These are phyloP conservation scores for Cyclargus thomasi DNA, from an alignment of 1,140 invertebrate species.

Conservation along the genomic window DNA sequence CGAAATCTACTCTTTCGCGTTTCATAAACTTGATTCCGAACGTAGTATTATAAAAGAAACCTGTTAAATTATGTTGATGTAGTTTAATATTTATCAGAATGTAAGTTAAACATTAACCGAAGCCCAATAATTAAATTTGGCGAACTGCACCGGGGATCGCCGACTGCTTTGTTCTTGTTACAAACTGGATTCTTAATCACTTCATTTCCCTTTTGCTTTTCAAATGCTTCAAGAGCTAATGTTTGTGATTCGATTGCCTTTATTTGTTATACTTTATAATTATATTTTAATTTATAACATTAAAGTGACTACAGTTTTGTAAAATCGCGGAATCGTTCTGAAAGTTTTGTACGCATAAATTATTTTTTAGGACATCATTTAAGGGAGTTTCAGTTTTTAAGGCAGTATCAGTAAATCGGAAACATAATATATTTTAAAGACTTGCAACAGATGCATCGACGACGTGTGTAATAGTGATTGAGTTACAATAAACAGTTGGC, in stretches of 20 bases:
- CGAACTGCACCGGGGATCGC: neutral
- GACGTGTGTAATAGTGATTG: conserved; percentile 5
- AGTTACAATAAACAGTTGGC: conserved; percentile 14
- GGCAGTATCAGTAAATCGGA: neutral
- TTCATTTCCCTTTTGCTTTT: neutral
- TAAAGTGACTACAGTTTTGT: too few relatives aligned
- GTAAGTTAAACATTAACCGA: neutral
- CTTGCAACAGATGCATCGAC: neutral
- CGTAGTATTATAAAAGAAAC: neutral
- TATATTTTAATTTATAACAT: too few relatives aligned
- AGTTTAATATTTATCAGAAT: neutral
- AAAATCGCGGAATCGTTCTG: too few relatives aligned
- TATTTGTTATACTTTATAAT: too few relatives aligned
- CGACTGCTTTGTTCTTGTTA: conserved; percentile 6
- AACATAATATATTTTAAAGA: conserved; percentile 10
- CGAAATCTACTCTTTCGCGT: neutral
- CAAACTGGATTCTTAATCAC: conserved; percentile 5
- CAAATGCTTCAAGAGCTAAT: neutral
- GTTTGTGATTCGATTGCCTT: too few relatives aligned
- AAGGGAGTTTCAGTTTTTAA: neutral
- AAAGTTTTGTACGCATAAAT: too few relatives aligned
- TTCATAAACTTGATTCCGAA: neutral
- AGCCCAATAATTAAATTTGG: conserved; percentile 5
- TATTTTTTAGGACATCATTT: too few relatives aligned
- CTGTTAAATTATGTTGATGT: neutral